Evolutionary conservation across 2,888 invertebrate species (phyloP), one percentile per base, ranked within the genome.

Genomic region (Caenorhabditis sp.): DNA sequence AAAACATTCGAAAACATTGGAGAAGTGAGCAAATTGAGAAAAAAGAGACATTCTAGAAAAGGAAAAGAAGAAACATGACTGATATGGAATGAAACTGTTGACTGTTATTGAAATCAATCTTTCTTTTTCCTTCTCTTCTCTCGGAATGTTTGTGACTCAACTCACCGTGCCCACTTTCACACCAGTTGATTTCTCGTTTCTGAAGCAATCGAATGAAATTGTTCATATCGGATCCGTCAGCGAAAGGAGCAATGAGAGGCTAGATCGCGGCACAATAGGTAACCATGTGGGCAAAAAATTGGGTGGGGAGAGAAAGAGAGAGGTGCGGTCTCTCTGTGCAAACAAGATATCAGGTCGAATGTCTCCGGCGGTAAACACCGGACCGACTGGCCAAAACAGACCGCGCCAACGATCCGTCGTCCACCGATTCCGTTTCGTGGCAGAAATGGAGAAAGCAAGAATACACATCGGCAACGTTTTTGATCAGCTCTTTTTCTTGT

Each of bases 331-430:
- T 59, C 70, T 59, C 32, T 70, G 59, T 53, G 70, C 70, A 70
- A 70, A 70, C 26, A 70, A 53, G 59, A 43, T 70, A 70, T 70
- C 59, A 70, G 70, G 70, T 70, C 70, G 70, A 70, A 59, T 70
- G 70, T 70, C 70, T 70, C 27, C 59, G 59, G 59, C 59, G 70
- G 70, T 59, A 70, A 70, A 70, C 70, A 70, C 30, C 37, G 52
- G 59, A 59, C 55, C 55, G 55, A 55, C 52, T 45, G 59, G 43
- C 66, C 66, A 66, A 56, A 66, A 66, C 56, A 46, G 37, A 55
- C 55, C 43, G 55, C 27, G 50, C 32, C 43, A 43, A 22, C 56
- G 45, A 39, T 56, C 56, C 41, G 39, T 15, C 65, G 39, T 56
- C 56, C 41, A 30, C 11, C 65, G 39, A 26, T 39, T 39, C 48